Conservation (phyloP, 2,113 vertebrate species). For the Arizona elegans region DNA sequence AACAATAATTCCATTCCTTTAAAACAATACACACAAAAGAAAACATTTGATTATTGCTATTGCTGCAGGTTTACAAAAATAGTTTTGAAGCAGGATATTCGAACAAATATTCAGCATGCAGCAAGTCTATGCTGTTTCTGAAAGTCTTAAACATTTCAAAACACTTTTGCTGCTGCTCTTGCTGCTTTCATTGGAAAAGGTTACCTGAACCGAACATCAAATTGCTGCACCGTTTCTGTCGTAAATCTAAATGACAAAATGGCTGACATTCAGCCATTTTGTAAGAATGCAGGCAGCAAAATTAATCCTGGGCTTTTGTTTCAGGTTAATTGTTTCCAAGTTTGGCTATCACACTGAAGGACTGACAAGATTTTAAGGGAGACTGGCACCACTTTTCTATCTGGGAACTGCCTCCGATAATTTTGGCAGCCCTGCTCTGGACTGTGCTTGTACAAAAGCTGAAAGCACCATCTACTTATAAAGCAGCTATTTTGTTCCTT, state of each 20-base stretch:
- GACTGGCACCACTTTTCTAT: constrained; percentile 3
- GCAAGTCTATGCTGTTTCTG: accelerated
- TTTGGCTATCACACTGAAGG: not conserved
- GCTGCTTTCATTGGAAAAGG: not conserved
- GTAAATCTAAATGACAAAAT: constrained; percentile 56
- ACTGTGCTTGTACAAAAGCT: constrained; percentile 45
- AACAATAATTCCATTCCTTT: not conserved
- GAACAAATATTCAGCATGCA: not conserved
- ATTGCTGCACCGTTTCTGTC: not conserved
- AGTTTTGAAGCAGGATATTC: not conserved
- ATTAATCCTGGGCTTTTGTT: not conserved
- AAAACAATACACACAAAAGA: not conserved
- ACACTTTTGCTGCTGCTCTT: not conserved
- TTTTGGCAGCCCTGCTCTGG: not conserved
- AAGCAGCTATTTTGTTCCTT: constrained; percentile 48
- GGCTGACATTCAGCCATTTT: constrained; percentile 63
- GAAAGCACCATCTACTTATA: constrained; percentile 53
- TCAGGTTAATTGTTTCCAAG: not conserved
- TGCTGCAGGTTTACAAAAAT: not conserved
- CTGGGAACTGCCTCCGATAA: not conserved
- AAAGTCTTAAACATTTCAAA: not conserved
- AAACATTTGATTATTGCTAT: not conserved
- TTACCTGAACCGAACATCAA: not conserved
- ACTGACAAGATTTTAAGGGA: constrained; percentile 31
- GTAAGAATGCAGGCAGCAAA: constrained; percentile 10